phyloP scores from a whole-genome alignment of 1,140 invertebrate genomes.

The Agraylea sexmaculata region DNA sequence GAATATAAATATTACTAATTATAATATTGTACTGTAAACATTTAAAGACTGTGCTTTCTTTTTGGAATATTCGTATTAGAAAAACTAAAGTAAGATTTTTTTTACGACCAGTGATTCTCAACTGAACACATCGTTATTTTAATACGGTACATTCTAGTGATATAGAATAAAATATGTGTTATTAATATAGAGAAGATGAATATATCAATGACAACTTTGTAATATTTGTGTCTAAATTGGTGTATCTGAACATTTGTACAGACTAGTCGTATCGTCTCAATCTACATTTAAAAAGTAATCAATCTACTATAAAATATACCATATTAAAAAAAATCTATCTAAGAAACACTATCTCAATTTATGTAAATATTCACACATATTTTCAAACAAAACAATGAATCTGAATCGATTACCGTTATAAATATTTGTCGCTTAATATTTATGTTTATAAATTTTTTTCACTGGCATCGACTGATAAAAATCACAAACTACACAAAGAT shows the following conservation, averaged over 20 bases:
- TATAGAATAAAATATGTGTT: neutral
- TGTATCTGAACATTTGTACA: constrained; percentile 14
- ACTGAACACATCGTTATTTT: neutral
- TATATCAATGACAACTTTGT: too few species aligned
- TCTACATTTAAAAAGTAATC: constrained; percentile 16
- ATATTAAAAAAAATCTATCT: constrained; percentile 17
- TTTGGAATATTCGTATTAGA: neutral
- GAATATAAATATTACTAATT: constrained; percentile 13
- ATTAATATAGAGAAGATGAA: constrained; percentile 6
- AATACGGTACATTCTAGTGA: too few species aligned
- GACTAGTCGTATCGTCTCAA: constrained; percentile 20
- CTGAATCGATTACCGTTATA: constrained; percentile 1
- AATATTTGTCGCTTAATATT: neutral
- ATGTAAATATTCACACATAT: neutral
- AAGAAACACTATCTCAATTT: constrained; percentile 5
- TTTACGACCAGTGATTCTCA: neutral
- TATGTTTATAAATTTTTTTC: constrained; percentile 2
- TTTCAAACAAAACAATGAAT: constrained; percentile 5
- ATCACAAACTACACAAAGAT: too few species aligned
- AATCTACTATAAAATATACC: constrained; percentile 17
- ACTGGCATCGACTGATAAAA: too few species aligned
- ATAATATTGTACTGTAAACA: constrained; percentile 9
- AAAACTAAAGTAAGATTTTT: neutral
- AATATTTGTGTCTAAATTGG: neutral
- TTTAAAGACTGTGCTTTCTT: neutral